Evolutionary conservation across 1,140 invertebrate genomes (phyloP), one percentile per base, ranked within the genome.

Genomic region (Drosophila sp.): DNA sequence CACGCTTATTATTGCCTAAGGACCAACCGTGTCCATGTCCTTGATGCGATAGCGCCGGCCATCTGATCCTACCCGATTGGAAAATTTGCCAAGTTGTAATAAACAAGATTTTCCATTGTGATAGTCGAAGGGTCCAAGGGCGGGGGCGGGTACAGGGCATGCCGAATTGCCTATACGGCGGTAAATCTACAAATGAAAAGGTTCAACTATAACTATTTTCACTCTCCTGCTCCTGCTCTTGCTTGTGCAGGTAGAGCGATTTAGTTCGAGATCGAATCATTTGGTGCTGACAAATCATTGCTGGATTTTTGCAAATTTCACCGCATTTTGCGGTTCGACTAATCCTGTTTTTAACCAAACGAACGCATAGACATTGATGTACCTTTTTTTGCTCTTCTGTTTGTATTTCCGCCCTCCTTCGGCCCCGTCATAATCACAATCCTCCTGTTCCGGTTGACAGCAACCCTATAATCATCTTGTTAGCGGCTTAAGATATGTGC

Each of bases 91-190:
- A 91, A 90, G 66, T 79, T 81, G 80, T 84, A 84, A 82, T 90
- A 89, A 91, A 91, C 89, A 91, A 91, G 89, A 91, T 91, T 82
- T 66, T 82, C 47, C 79, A 91, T 76, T 80, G 73, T 79, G 89
- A 91, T 91, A 85, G 66, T 10, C 17, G 33, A 6, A 56, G 77
- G 55, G 55, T 69, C 44, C 60, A 62, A 5, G 6, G 33, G 33
- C 33, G 10, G 35, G 11, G 10, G 35, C 35, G 35, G 35, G 33
- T 35, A 17, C 63, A 57, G 66, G 77, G 77, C 83, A 71, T 85
- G 72, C 57, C 87, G 80, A 87, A 86, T 83, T 33, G 68, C 70
- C 66, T 32, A 54, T 63, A 44, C 32, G 33, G 23, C 44, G 44
- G 44, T n/a, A 27, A 50, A 50, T 50, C 44, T 50, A 50, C 44